Percentiles rank a stretch among this genome's conserved stretches.
These are phyloP conservation scores for Sinopyrophorus schimmeli DNA, from an alignment of 2,888 invertebrate species.

Conservation along the genomic window DNA sequence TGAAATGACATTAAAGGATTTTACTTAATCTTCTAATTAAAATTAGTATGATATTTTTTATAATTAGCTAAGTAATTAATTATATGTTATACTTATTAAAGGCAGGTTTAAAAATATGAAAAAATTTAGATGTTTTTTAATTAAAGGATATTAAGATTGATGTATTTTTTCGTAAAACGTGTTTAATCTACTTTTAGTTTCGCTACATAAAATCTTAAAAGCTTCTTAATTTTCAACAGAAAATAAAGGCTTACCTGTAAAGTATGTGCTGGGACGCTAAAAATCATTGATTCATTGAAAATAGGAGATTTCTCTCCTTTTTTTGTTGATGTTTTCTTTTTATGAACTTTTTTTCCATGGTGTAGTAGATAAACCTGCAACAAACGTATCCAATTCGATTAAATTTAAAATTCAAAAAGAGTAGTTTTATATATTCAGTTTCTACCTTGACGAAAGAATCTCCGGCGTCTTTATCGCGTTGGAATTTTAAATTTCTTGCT, in stretches of 20 bases:
- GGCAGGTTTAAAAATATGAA: too few relatives aligned
- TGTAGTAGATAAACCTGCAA: constrained; percentile 74
- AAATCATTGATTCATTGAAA: constrained; percentile 85
- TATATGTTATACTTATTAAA: too few relatives aligned
- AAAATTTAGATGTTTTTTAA: too few relatives aligned
- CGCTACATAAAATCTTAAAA: too few relatives aligned
- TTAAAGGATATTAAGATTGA: too few relatives aligned
- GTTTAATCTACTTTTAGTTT: too few relatives aligned
- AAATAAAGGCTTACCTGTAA: constrained; percentile 67
- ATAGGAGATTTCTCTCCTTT: constrained; percentile 75
- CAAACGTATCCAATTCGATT: constrained; percentile 9
- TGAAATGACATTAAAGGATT: too few relatives aligned
- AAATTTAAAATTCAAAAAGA: constrained; percentile 14
- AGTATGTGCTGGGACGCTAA: constrained; percentile 74
- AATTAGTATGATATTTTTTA: too few relatives aligned
- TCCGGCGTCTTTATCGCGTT: constrained; percentile 59
- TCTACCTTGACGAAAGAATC: constrained; percentile 77
- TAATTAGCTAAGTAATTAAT: too few relatives aligned
- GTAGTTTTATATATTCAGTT: constrained; percentile 2
- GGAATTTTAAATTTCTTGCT: constrained; percentile 71
- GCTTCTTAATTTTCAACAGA: too few relatives aligned
- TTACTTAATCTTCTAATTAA: too few relatives aligned
- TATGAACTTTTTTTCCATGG: constrained; percentile 78
- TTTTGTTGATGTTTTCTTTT: constrained; percentile 79
- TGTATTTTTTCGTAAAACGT: too few relatives aligned